Conservation (phyloP, 2,797 vertebrate genomes). For the Pelobates cultripes region DNA sequence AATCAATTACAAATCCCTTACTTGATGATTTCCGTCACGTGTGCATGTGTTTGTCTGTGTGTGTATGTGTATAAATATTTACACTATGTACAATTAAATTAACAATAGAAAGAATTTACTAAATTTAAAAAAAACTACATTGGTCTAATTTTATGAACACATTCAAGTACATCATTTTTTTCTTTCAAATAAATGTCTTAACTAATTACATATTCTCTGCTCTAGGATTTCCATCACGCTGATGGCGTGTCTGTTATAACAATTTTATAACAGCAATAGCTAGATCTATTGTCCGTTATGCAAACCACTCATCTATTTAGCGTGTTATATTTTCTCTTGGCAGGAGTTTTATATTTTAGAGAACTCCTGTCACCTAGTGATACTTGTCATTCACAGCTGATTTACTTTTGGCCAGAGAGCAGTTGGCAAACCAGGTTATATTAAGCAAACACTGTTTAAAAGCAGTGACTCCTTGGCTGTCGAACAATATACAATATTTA, state of each 20-base stretch:
- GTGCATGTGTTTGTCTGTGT: too few relatives aligned
- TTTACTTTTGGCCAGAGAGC: slow-evolving; percentile 26
- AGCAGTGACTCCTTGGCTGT: slow-evolving; percentile 6
- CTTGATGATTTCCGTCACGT: too few relatives aligned
- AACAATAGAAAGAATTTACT: too few relatives aligned
- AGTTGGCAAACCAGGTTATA: slow-evolving; percentile 21
- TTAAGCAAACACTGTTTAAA: slow-evolving; percentile 17
- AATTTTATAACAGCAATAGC: background rate
- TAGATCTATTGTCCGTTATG: background rate
- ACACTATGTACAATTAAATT: too few relatives aligned
- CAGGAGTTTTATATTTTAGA: background rate
- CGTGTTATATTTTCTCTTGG: background rate
- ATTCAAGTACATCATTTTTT: too few relatives aligned
- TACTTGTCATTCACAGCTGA: slow-evolving; percentile 39
- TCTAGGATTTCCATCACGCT: too few relatives aligned
- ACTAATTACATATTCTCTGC: too few relatives aligned
- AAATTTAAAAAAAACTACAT: too few relatives aligned
- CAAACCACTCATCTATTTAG: background rate
- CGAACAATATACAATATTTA: background rate
- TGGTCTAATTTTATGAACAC: too few relatives aligned
- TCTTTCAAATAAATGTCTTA: too few relatives aligned
- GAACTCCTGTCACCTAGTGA: slow-evolving; percentile 14
- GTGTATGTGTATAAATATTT: too few relatives aligned
- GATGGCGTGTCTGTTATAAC: background rate
- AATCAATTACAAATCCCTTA: too few relatives aligned